These are phyloP conservation scores for Drosophila auraria DNA, from an alignment of 1,140 invertebrate species.

Conservation along the genomic window DNA sequence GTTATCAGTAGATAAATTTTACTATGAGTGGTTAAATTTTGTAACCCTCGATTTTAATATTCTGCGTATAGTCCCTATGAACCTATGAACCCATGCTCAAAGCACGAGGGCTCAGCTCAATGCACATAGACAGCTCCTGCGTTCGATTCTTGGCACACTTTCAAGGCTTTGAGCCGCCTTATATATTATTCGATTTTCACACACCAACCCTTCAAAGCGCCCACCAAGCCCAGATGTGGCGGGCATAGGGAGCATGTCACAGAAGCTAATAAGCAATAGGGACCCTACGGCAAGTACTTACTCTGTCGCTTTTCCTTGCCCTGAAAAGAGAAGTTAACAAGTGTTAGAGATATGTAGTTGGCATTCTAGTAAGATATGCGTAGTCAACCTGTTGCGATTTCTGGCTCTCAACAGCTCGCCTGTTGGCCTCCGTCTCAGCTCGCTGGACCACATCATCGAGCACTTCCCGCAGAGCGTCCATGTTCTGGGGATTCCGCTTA, in stretches of 20 bases:
- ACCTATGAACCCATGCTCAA: neutral
- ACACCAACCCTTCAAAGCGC: constrained; percentile 74
- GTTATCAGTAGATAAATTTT: no score
- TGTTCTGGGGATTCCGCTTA: constrained; percentile 77
- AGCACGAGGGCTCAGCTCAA: neutral
- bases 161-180: neutral
- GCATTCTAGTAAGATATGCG: constrained; percentile 20
- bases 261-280: constrained; percentile 2
- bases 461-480: constrained; percentile 73
- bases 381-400: constrained; percentile 83
- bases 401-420: constrained; percentile 54
- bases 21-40: neutral
- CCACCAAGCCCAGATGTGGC: constrained; percentile 62
- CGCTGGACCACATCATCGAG: constrained; percentile 80
- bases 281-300: constrained; percentile 57
- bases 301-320: constrained; percentile 79
- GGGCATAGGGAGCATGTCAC: constrained; percentile 50
- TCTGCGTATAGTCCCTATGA: neutral
- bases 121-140: neutral
- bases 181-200: constrained; percentile 11
- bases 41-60: neutral
- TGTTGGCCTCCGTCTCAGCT: constrained; percentile 76
- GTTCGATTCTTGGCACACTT: neutral
- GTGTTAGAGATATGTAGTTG: constrained; percentile 6
- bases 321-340: constrained; percentile 50